Conservation (phyloP, 1,140 invertebrate species). For the Hyphantria cunea region DNA sequence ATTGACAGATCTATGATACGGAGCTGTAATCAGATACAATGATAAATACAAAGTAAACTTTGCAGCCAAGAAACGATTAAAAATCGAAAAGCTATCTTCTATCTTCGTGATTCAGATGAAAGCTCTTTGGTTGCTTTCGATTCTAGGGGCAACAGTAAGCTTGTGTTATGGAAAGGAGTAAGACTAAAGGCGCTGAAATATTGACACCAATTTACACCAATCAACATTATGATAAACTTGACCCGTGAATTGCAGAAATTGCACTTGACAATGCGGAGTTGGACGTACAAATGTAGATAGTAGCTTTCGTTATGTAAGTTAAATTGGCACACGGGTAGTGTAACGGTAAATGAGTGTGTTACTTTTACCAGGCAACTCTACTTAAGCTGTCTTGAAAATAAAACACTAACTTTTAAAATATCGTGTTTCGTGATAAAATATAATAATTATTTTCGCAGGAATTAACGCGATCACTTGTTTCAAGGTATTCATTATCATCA, state of each 20-base stretch:
- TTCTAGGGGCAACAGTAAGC: conserved; percentile 6
- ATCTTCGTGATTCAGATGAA: not conserved
- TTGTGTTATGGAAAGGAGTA: conserved; percentile 36
- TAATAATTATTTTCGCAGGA: no score
- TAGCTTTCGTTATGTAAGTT: no score
- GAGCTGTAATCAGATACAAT: conserved; percentile 24
- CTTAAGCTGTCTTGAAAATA: no score
- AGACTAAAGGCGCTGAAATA: conserved; percentile 45
- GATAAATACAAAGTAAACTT: conserved; percentile 6
- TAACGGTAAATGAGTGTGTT: no score
- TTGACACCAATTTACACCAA: conserved; percentile 54
- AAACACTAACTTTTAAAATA: no score
- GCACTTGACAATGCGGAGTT: conserved; percentile 18
- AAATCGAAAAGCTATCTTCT: conserved; percentile 1
- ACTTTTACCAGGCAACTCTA: no score
- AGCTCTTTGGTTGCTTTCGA: not conserved
- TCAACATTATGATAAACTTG: conserved; percentile 57
- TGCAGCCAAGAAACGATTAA: not conserved
- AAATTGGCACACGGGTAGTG: no score
- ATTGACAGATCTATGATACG: conserved; percentile 26
- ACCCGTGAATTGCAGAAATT: conserved; percentile 36
- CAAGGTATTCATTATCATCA: no score
- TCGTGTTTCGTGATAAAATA: no score
- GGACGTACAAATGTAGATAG: no score
- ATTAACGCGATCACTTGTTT: no score